Percentiles rank a stretch among this genome's conserved stretches.
Conservation (phyloP, 2,113 vertebrate genomes). For the Xiphophorus hellerii region DNA sequence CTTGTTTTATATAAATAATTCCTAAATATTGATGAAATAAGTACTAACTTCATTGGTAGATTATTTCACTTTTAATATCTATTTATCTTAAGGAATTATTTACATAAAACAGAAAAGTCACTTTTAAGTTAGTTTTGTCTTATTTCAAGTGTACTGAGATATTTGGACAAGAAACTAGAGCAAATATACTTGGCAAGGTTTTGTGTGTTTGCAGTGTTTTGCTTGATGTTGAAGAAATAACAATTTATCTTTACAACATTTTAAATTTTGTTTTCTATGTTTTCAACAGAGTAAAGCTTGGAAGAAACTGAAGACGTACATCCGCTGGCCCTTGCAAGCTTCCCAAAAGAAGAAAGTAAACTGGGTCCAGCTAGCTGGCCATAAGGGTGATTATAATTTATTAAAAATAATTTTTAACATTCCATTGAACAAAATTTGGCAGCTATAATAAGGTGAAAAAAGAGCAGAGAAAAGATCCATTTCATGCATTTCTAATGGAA, state of each 20-base stretch:
- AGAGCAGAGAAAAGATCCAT: neutral
- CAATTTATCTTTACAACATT: neutral
- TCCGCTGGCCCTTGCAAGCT: constrained; percentile 89
- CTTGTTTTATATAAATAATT: too few relatives aligned
- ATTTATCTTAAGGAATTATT: too few relatives aligned
- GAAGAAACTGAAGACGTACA: constrained; percentile 94
- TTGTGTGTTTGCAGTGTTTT: neutral
- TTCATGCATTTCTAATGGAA: neutral
- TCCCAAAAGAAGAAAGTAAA: constrained; percentile 89
- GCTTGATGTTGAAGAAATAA: neutral
- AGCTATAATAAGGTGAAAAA: neutral
- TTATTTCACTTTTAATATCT: too few relatives aligned
- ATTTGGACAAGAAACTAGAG: too few relatives aligned
- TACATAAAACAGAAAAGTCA: too few relatives aligned
- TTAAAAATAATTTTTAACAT: neutral
- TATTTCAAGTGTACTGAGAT: too few relatives aligned
- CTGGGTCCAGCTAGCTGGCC: constrained; percentile 96
- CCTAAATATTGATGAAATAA: too few relatives aligned
- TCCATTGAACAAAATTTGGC: neutral
- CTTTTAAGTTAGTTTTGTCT: too few relatives aligned
- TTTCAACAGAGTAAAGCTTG: constrained; percentile 85
- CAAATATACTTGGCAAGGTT: too few relatives aligned
- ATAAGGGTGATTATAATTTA: constrained; percentile 85
- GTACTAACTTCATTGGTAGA: too few relatives aligned
- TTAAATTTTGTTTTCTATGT: neutral